A percentile compares a stretch with the other conserved stretches of the same genome.
Evolutionary conservation across 1,140 invertebrate genomes (phyloP).

Genomic region (Melanaphis sacchari): DNA sequence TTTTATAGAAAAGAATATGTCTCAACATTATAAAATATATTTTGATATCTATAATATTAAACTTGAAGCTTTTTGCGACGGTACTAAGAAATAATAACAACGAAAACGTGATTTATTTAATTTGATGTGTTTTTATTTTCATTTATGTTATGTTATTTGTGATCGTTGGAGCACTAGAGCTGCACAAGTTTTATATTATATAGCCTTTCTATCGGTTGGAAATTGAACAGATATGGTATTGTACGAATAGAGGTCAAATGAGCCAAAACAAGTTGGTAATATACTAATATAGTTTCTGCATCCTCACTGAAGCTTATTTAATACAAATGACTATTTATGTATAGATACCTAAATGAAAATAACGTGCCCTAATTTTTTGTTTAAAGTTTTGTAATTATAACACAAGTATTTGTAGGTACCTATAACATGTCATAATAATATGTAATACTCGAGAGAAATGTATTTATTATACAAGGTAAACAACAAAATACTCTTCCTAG

Average conservation of each 20-base stretch:
- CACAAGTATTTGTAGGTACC: neutral
- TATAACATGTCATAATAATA: neutral
- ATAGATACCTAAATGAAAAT: neutral
- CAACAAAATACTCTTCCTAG: neutral
- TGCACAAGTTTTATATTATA: neutral
- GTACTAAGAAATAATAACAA: neutral
- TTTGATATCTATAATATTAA: neutral
- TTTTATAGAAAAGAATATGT: neutral
- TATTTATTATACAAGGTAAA: conserved; percentile 1
- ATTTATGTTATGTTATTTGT: neutral
- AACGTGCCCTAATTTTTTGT: neutral
- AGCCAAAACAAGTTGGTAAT: neutral
- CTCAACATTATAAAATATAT: neutral
- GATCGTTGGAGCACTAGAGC: neutral
- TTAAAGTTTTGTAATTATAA: neutral
- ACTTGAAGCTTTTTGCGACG: neutral
- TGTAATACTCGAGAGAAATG: neutral
- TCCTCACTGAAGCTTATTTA: neutral
- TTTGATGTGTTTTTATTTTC: neutral
- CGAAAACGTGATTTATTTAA: neutral
- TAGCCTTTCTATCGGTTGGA: neutral
- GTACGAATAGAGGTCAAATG: neutral
- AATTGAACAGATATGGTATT: neutral
- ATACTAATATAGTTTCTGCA: too few relatives aligned
- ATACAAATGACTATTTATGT: neutral